A percentile compares a stretch with the other conserved stretches of the same genome.
phyloP scores from a whole-genome alignment of 2,888 invertebrate species.

The Lepidochrysops patricia region DNA sequence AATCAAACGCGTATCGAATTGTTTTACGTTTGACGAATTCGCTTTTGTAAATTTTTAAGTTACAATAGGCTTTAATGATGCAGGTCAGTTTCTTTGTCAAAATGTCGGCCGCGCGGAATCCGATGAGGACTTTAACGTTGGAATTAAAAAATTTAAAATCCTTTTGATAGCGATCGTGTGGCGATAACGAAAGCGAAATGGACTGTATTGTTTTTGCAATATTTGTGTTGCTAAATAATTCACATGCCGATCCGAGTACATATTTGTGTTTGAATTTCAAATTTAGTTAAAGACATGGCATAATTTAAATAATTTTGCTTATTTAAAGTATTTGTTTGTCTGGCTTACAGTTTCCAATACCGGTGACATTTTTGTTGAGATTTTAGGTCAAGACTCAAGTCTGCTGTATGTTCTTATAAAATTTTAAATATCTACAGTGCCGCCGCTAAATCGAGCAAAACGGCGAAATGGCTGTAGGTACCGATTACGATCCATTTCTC shows the following conservation, averaged over 20 bases:
- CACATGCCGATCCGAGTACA: conserved; percentile 38
- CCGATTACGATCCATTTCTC: no score
- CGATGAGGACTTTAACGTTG: conserved; percentile 44
- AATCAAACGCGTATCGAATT: conserved; percentile 74
- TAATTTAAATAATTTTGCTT: conserved; percentile 25
- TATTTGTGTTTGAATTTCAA: conserved; percentile 46
- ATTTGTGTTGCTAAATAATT: conserved; percentile 43
- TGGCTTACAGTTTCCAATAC: not conserved
- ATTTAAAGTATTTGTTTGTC: conserved; percentile 16
- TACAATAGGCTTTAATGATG: conserved; percentile 72
- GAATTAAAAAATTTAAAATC: conserved; percentile 41
- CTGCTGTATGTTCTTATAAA: conserved; percentile 4
- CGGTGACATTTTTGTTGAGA: not conserved
- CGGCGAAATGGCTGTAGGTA: no score
- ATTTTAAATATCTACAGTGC: no score
- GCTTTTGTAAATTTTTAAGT: conserved; percentile 66
- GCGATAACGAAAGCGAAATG: conserved; percentile 55
- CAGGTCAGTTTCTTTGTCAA: conserved; percentile 62
- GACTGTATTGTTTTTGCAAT: conserved; percentile 45
- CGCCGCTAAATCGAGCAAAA: no score
- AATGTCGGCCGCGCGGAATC: conserved; percentile 53
- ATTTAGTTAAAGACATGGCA: conserved; percentile 36
- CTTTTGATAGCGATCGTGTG: conserved; percentile 56
- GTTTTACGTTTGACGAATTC: conserved; percentile 74
- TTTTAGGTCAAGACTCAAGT: not conserved